Conservation (phyloP, 2,888 invertebrate species). For the Gymnosoma rotundatum region DNA sequence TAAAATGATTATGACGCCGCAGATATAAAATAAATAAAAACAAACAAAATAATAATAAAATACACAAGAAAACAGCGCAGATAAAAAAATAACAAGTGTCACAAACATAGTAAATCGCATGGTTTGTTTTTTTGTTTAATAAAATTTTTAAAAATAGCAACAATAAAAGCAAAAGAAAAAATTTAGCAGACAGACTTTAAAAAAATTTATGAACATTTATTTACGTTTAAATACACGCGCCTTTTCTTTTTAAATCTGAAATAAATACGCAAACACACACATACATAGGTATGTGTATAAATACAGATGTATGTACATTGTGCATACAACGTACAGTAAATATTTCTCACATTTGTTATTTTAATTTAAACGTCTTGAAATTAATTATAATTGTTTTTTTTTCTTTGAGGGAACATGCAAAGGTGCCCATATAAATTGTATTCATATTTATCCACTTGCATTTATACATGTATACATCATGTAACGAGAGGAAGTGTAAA, state of each 20-base stretch:
- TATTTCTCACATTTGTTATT: no score
- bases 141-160: conserved; percentile 38
- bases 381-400: no score
- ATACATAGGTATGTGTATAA: background rate
- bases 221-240: conserved; percentile 3
- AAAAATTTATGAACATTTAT: background rate
- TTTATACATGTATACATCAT: no score
- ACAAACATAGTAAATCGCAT: conserved; percentile 34
- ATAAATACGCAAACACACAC: background rate
- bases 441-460: no score
- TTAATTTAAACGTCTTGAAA: no score
- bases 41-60: background rate
- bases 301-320: background rate
- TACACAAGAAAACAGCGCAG: background rate
- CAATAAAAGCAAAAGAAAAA: conserved; percentile 23
- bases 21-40: conserved; percentile 22
- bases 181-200: conserved; percentile 24
- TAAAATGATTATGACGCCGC: conserved; percentile 54
- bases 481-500: no score
- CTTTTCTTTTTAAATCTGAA: background rate
- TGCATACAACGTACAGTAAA: no score
- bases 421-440: no score
- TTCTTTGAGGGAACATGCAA: no score
- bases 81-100: conserved; percentile 47
- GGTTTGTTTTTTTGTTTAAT: conserved; percentile 26